Percentiles rank a stretch among this genome's conserved stretches.
Evolutionary conservation across 2,888 invertebrate species (phyloP).

Genomic region (Ichneumoninae sp.): DNA sequence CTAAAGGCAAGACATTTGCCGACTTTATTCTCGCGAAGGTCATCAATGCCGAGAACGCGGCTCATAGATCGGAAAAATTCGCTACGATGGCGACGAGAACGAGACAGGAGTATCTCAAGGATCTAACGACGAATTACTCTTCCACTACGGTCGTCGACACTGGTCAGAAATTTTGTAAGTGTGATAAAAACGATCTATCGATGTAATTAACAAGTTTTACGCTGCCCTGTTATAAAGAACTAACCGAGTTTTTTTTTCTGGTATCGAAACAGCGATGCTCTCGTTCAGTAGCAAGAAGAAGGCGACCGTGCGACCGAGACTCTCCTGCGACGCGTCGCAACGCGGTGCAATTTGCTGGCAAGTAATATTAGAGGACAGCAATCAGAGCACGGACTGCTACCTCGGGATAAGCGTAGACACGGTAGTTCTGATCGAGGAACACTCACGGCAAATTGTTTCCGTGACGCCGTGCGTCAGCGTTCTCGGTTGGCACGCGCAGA

Average conservation of each 20-base stretch:
- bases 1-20: constrained; percentile 96
- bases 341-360: constrained; percentile 94
- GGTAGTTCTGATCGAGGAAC: constrained; percentile 94
- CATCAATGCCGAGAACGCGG: constrained; percentile 98
- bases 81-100: constrained; percentile 98
- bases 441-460: constrained; percentile 92
- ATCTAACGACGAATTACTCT: constrained; percentile 93
- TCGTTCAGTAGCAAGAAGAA: constrained; percentile 92
- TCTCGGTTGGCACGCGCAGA: constrained; percentile 89
- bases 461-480: constrained; percentile 93
- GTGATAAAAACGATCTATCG: background rate
- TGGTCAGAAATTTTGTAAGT: constrained; percentile 94
- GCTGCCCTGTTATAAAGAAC: background rate
- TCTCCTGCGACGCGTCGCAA: constrained; percentile 90
- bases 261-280: constrained; percentile 87
- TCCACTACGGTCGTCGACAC: constrained; percentile 93
- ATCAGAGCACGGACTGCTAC: constrained; percentile 90
- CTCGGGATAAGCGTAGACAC: constrained; percentile 95
- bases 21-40: constrained; percentile 97
- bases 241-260: background rate
- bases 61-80: constrained; percentile 97
- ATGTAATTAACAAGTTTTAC: background rate
- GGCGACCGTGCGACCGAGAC: constrained; percentile 90
- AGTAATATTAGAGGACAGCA: constrained; percentile 90
- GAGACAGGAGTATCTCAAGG: constrained; percentile 97